Conservation (phyloP, 2,113 vertebrate genomes). For the Mastomys natalensis region DNA sequence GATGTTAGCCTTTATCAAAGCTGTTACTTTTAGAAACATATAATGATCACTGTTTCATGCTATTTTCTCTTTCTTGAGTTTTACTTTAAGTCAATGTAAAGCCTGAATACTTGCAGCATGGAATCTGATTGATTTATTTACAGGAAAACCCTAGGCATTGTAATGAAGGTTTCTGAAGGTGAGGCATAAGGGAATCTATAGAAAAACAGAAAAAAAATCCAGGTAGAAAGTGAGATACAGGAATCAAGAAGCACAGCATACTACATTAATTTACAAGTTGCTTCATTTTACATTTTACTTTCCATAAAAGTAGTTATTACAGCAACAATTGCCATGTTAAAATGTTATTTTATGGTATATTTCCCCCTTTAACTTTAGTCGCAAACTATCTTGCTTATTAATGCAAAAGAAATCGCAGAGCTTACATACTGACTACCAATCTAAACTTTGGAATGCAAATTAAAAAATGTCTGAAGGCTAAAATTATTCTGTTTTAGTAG, state of each 20-base stretch:
- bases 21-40: neutral
- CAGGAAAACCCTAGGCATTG: neutral
- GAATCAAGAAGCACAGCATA: neutral
- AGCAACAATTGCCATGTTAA: neutral
- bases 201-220: neutral
- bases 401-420: fast-evolving
- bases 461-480: neutral
- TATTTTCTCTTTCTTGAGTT: constrained; percentile 28
- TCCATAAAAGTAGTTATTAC: neutral
- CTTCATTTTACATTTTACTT: neutral
- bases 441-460: neutral
- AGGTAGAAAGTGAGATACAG: neutral
- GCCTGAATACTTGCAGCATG: neutral
- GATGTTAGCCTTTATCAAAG: neutral
- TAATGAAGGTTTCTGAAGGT: neutral
- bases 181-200: neutral
- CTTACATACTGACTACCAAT: too few species aligned
- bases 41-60: neutral
- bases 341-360: neutral
- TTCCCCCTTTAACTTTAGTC: neutral
- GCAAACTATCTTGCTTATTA: neutral
- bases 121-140: neutral
- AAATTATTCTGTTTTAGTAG: neutral
- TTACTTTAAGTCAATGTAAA: constrained; percentile 31
- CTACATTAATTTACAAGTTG: neutral